Evolutionary conservation across 2,113 vertebrate species (phyloP).

Genomic region (Pyxicephalus adspersus): DNA sequence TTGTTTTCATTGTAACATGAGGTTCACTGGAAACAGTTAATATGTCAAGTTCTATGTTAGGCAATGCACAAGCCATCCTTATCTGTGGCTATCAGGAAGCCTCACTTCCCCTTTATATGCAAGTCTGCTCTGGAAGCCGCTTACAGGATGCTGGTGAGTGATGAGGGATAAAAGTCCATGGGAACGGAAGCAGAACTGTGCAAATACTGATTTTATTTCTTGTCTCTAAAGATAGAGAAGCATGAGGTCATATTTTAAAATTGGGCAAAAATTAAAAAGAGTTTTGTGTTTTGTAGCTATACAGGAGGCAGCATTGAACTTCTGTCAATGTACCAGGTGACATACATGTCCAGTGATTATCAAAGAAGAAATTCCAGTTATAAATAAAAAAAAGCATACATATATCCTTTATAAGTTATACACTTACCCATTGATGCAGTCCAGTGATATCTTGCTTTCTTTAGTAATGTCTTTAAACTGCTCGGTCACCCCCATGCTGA

Average conservation of each 20-base stretch:
- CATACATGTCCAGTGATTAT: too few species aligned
- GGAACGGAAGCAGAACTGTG: constrained; percentile 57
- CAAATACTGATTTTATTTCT: constrained; percentile 29
- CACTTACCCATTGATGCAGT: too few species aligned
- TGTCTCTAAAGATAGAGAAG: constrained; percentile 16
- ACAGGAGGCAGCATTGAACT: too few species aligned
- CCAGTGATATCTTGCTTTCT: too few species aligned
- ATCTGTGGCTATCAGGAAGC: constrained; percentile 48
- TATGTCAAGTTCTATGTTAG: neutral
- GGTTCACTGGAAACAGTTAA: constrained; percentile 10
- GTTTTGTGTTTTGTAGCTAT: too few species aligned
- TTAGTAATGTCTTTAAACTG: too few species aligned
- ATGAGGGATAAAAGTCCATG: constrained; percentile 55
- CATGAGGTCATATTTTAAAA: constrained; percentile 18
- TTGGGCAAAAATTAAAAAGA: neutral
- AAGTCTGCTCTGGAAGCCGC: constrained; percentile 58
- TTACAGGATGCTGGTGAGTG: constrained; percentile 57
- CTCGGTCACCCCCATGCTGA: too few species aligned
- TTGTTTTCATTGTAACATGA: neutral
- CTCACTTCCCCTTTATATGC: constrained; percentile 53
- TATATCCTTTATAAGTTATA: too few species aligned
- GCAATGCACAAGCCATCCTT: neutral
- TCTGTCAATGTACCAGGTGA: too few species aligned
- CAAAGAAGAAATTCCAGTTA: too few species aligned
- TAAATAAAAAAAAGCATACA: too few species aligned